phyloP scores from a whole-genome alignment of 1,140 invertebrate genomes.

The Drosophila parabipectinata region DNA sequence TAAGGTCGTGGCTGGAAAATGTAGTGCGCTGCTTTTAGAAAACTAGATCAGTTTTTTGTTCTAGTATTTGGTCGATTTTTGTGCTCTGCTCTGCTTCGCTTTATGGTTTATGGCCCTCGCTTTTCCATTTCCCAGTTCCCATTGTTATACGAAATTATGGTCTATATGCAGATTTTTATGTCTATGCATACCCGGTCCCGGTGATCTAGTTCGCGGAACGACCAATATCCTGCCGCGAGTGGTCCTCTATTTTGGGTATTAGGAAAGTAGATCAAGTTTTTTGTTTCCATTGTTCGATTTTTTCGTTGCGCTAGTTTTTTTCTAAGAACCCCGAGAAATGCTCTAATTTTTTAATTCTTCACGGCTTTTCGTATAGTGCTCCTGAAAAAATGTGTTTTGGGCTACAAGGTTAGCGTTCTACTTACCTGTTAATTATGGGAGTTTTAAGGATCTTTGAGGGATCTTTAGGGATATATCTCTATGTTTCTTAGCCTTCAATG shows the following conservation, averaged over 20 bases:
- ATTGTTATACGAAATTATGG: slow-evolving; percentile 63
- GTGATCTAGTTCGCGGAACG: slow-evolving; percentile 46
- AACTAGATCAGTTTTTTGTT: slow-evolving; percentile 69
- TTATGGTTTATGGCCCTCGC: slow-evolving; percentile 58
- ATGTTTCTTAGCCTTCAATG: neutral
- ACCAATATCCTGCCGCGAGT: slow-evolving; percentile 63
- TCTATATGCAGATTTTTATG: slow-evolving; percentile 79
- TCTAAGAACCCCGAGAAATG: slow-evolving; percentile 65
- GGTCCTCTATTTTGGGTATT: slow-evolving; percentile 51
- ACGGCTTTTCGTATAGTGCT: slow-evolving; percentile 64
- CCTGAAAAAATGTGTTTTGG: slow-evolving; percentile 42
- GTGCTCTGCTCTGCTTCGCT: slow-evolving; percentile 52
- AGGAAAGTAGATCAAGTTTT: slow-evolving; percentile 79
- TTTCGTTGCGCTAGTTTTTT: slow-evolving; percentile 78
- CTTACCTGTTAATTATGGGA: slow-evolving; percentile 75
- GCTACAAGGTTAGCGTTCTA: slow-evolving; percentile 65
- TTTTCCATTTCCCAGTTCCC: slow-evolving; percentile 36
- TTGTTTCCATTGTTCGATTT: slow-evolving; percentile 74
- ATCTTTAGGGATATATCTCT: slow-evolving; percentile 24
- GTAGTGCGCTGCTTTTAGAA: slow-evolving; percentile 50
- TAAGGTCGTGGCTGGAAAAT: slow-evolving; percentile 10
- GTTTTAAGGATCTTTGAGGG: slow-evolving; percentile 24
- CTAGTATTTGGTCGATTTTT: slow-evolving; percentile 33
- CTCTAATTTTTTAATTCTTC: slow-evolving; percentile 82
- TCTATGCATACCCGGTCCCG: slow-evolving; percentile 5